Evolutionary conservation across 2,113 vertebrate genomes (phyloP), one percentile per base, ranked within the genome.

Genomic region (Synchiropus splendidus): DNA sequence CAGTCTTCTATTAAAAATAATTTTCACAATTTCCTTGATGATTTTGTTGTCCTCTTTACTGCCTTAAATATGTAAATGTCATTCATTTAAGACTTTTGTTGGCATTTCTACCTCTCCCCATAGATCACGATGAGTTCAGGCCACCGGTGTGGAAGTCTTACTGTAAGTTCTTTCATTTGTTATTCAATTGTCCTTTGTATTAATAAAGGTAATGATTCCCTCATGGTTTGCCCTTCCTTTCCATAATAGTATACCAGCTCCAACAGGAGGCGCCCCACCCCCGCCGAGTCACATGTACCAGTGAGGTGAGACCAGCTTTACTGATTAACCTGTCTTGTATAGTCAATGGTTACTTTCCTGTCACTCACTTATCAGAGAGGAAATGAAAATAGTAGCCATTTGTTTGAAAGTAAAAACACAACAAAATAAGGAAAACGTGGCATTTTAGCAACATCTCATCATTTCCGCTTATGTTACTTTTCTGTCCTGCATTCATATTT

Each of bases 241-340:
- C 65, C 66, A 34, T 75, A 36, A 2, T 39, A 99, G 95, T 99
- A 55, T 99, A 99, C 78, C 95, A 98, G 72, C 83, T 99, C 62
- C 95, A 99, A 70, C 95, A 99, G 80, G 95, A 99, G 87, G 95
- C 95, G 35, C 92, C 95, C 10, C 94, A 99, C 64, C 95, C 95
- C 39, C 87, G 94, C 58, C 87, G 84, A 54, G 31, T 86, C 74
- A 86, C 84, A 40, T 86, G 84, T 50, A 77, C 69, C 36, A 65
- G 58, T 53, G 84, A 86, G 79, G 84, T 85, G 40, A 82, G 74
- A 53, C 30, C 31, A 12, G 21, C 21, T 5, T 27, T 27, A 27
- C 10, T 35, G 10, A n/a, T 35, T 13, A n/a, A n/a, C n/a, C 33
- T 13, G 4, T 35, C 12, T 6, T 35, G 12, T 35, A 4, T 12